Evolutionary conservation across 2,797 vertebrate species (phyloP).

Genomic region (Gadopsis bispinosus): DNA sequence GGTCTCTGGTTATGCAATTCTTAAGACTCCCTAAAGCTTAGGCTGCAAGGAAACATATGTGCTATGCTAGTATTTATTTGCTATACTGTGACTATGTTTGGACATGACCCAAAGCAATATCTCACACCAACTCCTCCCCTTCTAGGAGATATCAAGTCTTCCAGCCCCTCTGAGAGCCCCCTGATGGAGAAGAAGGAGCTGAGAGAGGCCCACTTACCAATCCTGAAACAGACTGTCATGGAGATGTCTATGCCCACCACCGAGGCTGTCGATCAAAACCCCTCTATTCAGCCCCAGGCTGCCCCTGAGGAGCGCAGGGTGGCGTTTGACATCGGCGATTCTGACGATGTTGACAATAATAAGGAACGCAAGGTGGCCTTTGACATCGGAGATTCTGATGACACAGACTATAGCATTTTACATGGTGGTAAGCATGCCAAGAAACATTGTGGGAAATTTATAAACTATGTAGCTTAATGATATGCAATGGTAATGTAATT

Average conservation of each 20-base stretch:
- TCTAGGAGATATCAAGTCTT: slow-evolving; percentile 91
- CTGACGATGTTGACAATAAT: slow-evolving; percentile 87
- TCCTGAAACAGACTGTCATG: slow-evolving; percentile 88
- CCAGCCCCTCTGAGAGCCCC: slow-evolving; percentile 95
- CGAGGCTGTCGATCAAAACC: slow-evolving; percentile 51
- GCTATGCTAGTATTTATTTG: slow-evolving; percentile 40
- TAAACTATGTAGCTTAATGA: background rate
- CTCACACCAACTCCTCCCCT: slow-evolving; percentile 38
- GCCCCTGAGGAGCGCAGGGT: slow-evolving; percentile 88
- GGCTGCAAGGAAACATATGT: slow-evolving; percentile 27
- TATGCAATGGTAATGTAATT: background rate
- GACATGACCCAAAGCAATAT: slow-evolving; percentile 27
- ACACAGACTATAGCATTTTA: slow-evolving; percentile 66
- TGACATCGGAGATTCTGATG: slow-evolving; percentile 91
- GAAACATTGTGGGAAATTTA: background rate
- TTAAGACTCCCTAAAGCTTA: slow-evolving; percentile 11
- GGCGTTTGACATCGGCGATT: slow-evolving; percentile 91
- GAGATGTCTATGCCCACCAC: slow-evolving; percentile 70
- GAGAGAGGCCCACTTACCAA: slow-evolving; percentile 79
- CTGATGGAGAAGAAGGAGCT: slow-evolving; percentile 91
- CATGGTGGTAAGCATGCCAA: slow-evolving; percentile 63
- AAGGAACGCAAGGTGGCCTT: slow-evolving; percentile 91
- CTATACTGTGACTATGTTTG: slow-evolving; percentile 49
- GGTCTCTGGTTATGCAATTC: slow-evolving; percentile 43
- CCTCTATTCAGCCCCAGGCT: slow-evolving; percentile 26